A percentile compares a stretch with the other conserved stretches of the same genome.
phyloP scores from a whole-genome alignment of 2,888 invertebrate genomes.

The Drosophila lutescens region DNA sequence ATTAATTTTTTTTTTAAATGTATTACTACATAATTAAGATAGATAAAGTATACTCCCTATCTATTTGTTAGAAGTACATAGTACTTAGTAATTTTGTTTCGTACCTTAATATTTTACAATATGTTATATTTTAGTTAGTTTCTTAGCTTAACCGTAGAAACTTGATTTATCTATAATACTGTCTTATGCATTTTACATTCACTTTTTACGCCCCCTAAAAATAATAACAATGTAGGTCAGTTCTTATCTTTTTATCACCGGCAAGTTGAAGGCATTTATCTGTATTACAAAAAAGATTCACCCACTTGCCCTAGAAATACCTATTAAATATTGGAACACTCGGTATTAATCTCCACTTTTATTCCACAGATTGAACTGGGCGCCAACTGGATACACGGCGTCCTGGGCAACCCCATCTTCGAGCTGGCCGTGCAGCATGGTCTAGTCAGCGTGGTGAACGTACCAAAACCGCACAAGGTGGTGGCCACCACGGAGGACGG shows the following conservation, averaged over 20 bases:
- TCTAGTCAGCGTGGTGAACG: constrained; percentile 93
- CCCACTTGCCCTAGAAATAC: background rate
- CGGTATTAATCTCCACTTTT: background rate
- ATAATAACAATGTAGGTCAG: constrained; percentile 47
- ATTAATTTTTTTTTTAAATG: no score
- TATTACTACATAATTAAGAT: no score
- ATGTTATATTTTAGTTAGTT: no score
- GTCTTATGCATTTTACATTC: background rate
- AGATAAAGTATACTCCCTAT: no score
- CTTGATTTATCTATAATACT: background rate
- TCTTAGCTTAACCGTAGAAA: no score
- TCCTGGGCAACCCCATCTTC: constrained; percentile 94
- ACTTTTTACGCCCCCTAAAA: background rate
- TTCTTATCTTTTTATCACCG: constrained; percentile 29
- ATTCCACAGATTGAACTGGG: constrained; percentile 89
- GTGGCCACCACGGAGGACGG: constrained; percentile 95
- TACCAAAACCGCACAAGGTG: constrained; percentile 94
- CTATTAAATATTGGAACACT: background rate
- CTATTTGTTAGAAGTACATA: no score
- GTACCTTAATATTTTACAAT: no score
- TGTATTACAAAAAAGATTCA: constrained; percentile 1
- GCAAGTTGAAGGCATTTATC: constrained; percentile 13
- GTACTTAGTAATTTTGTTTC: no score
- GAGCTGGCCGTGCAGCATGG: constrained; percentile 92
- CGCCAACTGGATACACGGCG: constrained; percentile 97